These are phyloP conservation scores for Watsonalla cultraria DNA, from an alignment of 2,888 invertebrate species.

Conservation along the genomic window DNA sequence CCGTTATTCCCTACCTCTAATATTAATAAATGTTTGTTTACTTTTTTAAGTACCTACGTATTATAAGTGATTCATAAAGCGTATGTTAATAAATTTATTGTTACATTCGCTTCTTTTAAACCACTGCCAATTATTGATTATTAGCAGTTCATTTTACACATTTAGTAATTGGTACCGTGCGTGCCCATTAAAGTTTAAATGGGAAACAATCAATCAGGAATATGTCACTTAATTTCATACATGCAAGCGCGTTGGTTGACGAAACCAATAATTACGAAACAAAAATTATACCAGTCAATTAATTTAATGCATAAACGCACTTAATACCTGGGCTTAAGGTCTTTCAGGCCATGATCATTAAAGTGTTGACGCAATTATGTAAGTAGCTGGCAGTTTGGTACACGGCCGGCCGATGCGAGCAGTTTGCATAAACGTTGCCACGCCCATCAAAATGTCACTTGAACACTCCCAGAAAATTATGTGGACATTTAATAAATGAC, in stretches of 20 bases:
- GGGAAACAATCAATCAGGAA: background rate
- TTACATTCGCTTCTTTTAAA: no score
- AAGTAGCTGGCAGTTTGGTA: conserved; percentile 46
- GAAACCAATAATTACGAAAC: background rate
- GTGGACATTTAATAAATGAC: conserved; percentile 36
- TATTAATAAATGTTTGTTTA: no score
- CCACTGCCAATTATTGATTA: no score
- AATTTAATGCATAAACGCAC: background rate
- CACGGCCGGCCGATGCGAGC: conserved; percentile 13
- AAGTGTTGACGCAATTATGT: conserved; percentile 49
- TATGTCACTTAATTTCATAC: background rate
- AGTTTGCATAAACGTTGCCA: conserved; percentile 56
- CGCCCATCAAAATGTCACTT: conserved; percentile 55
- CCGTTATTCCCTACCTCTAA: no score
- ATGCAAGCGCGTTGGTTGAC: background rate
- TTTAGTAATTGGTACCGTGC: background rate
- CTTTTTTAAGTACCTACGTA: no score
- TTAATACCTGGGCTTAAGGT: conserved; percentile 8
- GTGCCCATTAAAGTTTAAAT: background rate
- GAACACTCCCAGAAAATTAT: conserved; percentile 18
- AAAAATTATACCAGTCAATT: conserved; percentile 1
- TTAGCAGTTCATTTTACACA: no score
- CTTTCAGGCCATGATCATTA: conserved; percentile 44
- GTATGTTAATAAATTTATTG: no score
- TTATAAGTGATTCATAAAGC: no score